Base-by-base conservation (phyloP, 1,140 invertebrate species). In the Babylonia areolata region DNA sequence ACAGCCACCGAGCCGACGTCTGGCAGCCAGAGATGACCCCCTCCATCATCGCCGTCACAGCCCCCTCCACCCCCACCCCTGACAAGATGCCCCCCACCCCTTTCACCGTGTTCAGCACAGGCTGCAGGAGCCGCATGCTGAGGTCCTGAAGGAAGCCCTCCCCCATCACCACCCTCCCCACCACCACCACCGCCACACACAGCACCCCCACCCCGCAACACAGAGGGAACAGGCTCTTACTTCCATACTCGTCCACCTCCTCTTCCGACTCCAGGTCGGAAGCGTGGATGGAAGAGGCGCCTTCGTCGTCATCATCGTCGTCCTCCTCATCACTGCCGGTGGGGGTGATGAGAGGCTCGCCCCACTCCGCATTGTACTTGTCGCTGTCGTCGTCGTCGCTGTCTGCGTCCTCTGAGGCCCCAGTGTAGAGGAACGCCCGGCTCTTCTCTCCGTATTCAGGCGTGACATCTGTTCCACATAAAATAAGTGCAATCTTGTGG, bases 231-330 rank as follows among this genome's bases (percentile, higher is more conserved):
- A 80, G 17, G 73, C 20, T 85, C 87, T 81, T 78, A 90, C 90
- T 83, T 40, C 46, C 73, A 51, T 96, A 96, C 91, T 97, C 97
- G 90, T 97, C 86, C 23, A 46, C 37, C 37, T 40, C 84, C 69
- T 80, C 42, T 40, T 87, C 89, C 9, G 33, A 23, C 46, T 89
- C 86, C 28, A 86, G 28, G 81, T 88, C 73, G 69, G 88, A 39
- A 83, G 78, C 12, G 75, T 81, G 15, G 78, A 87, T n/a, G 78
- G 83, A 40, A 87, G 88, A 87, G 71, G 84, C 88, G 46, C n/a
- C n/a, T n/a, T n/a, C n/a, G n/a, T 91, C 91, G 9, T 92, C 92
- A 11, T 91, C 90, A 64, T 91, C 92, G 12, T 91, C 90, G 54
- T 91, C 90, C 15, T 93, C 91, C 20, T 90, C 90, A 17, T 90